These are phyloP conservation scores for Melieria picta DNA, from an alignment of 2,888 invertebrate species.

Conservation along the genomic window DNA sequence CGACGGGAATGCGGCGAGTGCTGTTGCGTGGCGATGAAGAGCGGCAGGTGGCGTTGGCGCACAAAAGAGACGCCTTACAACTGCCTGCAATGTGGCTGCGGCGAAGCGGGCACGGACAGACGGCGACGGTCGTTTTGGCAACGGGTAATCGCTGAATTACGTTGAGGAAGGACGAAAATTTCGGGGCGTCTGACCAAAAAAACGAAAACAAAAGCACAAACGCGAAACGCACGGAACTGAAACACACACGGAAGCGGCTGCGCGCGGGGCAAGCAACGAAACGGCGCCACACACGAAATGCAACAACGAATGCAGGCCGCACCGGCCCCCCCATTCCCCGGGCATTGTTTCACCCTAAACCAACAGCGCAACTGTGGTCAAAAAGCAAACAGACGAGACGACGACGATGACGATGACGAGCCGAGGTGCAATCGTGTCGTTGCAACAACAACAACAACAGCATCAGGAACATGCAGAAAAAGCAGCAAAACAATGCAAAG, in stretches of 20 bases:
- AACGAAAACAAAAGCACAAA: background rate
- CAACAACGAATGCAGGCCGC: slow-evolving; percentile 2
- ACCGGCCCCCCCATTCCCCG: background rate
- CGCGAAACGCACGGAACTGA: too few species aligned
- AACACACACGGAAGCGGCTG: too few species aligned
- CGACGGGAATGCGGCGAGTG: too few species aligned
- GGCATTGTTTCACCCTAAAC: background rate
- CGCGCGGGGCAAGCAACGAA: background rate
- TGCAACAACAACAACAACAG: background rate
- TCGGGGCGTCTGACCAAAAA: slow-evolving; percentile 28
- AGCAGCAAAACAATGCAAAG: slow-evolving; percentile 7
- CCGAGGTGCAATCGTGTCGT: background rate
- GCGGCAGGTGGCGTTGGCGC: too few species aligned
- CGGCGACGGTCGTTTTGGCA: slow-evolving; percentile 22
- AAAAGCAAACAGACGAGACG: background rate
- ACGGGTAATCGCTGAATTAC: slow-evolving; percentile 14
- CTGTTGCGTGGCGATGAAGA: too few species aligned
- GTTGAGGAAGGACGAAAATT: slow-evolving; percentile 32
- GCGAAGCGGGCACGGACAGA: too few species aligned
- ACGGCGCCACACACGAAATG: background rate
- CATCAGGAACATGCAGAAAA: background rate
- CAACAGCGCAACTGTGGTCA: background rate
- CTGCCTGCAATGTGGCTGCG: too few species aligned
- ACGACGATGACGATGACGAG: background rate
- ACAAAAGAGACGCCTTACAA: too few species aligned